A percentile compares a stretch with the other conserved stretches of the same genome.
These are phyloP conservation scores for Chondrosia reniformis DNA, from an alignment of 37 sponge, comb jelly and placozoan species.

Conservation along the genomic window DNA sequence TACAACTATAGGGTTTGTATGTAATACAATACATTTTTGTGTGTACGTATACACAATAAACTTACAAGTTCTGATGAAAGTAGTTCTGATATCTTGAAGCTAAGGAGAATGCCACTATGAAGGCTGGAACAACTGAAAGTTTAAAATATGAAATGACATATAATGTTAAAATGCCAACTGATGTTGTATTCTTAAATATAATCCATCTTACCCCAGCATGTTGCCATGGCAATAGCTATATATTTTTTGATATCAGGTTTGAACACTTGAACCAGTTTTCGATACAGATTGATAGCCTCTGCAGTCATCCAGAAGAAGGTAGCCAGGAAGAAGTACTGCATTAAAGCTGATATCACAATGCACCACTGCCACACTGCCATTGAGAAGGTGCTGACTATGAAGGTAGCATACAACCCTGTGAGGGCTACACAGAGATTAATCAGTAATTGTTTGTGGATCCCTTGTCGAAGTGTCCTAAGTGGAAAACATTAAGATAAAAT, in stretches of 20 bases:
- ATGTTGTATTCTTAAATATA: background rate
- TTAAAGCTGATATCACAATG: conserved; percentile 17
- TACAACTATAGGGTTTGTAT: too few species aligned
- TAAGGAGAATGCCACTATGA: conserved; percentile 25
- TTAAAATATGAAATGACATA: background rate
- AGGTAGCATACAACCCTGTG: conserved; percentile 32
- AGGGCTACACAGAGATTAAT: conserved; percentile 57
- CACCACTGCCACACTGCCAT: background rate
- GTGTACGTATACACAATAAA: too few species aligned
- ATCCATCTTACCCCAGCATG: conserved; percentile 40
- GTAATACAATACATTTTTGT: too few species aligned
- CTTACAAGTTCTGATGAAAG: too few species aligned
- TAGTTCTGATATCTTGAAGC: conserved; percentile 28
- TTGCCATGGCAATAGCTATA: conserved; percentile 15
- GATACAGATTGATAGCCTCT: conserved; percentile 42
- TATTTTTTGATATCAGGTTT: conserved; percentile 3
- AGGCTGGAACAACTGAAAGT: conserved; percentile 14
- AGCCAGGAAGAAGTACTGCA: conserved; percentile 56
- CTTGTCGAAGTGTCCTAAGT: conserved; percentile 35
- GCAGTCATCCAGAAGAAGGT: conserved; percentile 41
- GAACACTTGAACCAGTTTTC: conserved; percentile 38
- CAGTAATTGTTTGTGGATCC: conserved; percentile 27
- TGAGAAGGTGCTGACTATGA: conserved; percentile 17
- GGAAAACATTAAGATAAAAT: background rate
- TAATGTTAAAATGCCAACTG: background rate